Evolutionary conservation across 2,888 invertebrate species (phyloP), one percentile per base, ranked within the genome.

Genomic region (Drosophila borborema): DNA sequence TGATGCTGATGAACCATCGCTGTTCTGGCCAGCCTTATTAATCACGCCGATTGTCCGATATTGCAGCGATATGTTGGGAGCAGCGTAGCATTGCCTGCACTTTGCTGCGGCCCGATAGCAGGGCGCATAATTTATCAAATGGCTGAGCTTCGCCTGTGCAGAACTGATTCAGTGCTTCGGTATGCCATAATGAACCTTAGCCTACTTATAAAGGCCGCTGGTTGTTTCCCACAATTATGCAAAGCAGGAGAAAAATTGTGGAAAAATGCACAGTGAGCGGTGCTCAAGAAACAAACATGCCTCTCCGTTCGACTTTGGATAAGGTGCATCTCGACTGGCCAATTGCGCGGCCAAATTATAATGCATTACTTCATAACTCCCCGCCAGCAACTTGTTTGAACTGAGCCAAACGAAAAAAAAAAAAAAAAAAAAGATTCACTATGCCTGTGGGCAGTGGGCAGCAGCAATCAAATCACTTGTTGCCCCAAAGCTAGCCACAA

Each of bases 361-460:
- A 89, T 88, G 90, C 87, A 87, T 90, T 87, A 87, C 89, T 87
- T 87, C 87, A 87, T 87, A 87, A 88, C 86, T 90, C 76, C 90
- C 84, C 84, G 78, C 72, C 77, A 88, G 87, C 90, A 87, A 87
- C 87, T 87, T 87, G 87, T 90, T 88, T 87, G 80, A 86, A 89
- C 83, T 86, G 81, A 81, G 71, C 66, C 89, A 86, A 54, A 46
- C 18, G 20, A 46, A 46, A 2, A 45, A 23, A 14, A 14, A 2
- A 16, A 6, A 14, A 16, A 1, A 20, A 23, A 23, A 28, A 66
- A 51, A 76, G 79, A 74, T 80, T 81, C 82, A 82, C 74, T 81
- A 66, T 80, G 53, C 79, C 74, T 58, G 64, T 77, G 56, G 68
- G 53, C 72, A 58, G 60, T 70, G 70, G 62, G 65, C 82, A 64